These are phyloP conservation scores for Hypomecis punctinalis DNA, from an alignment of 2,888 invertebrate genomes.

Conservation along the genomic window DNA sequence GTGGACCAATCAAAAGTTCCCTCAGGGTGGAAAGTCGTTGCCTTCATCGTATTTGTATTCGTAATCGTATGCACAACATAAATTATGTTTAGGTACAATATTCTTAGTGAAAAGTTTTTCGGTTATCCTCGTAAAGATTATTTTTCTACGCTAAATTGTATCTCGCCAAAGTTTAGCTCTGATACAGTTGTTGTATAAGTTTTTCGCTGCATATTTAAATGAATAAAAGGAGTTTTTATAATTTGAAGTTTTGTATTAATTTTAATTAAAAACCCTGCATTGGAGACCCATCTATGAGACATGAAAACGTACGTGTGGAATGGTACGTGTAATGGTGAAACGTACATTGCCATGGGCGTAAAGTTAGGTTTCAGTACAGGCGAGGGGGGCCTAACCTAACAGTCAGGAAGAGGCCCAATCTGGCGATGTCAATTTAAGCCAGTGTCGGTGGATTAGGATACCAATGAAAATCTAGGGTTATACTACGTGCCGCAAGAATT, in stretches of 20 bases:
- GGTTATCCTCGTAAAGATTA: conserved; percentile 55
- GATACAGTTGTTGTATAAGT: conserved; percentile 71
- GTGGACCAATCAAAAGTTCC: background rate
- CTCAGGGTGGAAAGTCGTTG: conserved; percentile 4
- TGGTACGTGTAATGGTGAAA: too few relatives aligned
- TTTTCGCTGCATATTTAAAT: conserved; percentile 80
- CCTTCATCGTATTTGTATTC: conserved; percentile 50
- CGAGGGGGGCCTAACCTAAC: too few relatives aligned
- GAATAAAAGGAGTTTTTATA: conserved; percentile 55
- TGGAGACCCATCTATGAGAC: too few relatives aligned
- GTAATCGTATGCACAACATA: conserved; percentile 64
- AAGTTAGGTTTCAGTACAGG: too few relatives aligned
- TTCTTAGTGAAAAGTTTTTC: conserved; percentile 49
- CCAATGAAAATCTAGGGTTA: too few relatives aligned
- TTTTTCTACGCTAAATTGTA: conserved; percentile 65
- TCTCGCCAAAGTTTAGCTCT: conserved; percentile 63
- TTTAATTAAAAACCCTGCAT: background rate
- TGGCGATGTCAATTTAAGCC: too few relatives aligned
- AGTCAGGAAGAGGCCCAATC: too few relatives aligned
- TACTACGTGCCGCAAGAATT: too few relatives aligned
- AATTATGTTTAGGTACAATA: conserved; percentile 65
- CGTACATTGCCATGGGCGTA: too few relatives aligned
- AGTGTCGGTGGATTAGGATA: too few relatives aligned
- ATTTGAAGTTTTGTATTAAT: conserved; percentile 34
- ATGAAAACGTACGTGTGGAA: too few relatives aligned